Evolutionary conservation across 37 sponge, comb jelly and placozoan species (phyloP).

Genomic region (Halisarca cf. caerulea): DNA sequence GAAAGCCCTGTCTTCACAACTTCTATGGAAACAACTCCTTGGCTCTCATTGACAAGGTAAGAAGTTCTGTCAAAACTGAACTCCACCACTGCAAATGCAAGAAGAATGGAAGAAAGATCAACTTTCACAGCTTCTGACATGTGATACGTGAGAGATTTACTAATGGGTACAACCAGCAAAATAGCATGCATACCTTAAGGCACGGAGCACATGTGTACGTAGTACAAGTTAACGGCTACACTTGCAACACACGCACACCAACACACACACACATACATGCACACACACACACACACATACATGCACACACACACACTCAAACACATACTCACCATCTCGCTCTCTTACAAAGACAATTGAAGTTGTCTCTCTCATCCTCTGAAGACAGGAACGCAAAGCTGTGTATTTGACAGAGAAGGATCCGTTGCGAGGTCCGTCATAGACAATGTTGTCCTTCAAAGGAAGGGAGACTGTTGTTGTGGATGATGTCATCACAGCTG

Average conservation of each 20-base stretch:
- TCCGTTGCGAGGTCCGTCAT: neutral
- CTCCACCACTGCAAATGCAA: neutral
- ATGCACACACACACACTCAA: no score
- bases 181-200: no score
- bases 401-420: neutral
- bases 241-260: no score
- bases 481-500: no score
- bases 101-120: neutral
- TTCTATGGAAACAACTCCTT: neutral
- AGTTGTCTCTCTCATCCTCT: neutral
- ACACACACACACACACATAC: neutral
- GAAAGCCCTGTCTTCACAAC: neutral
- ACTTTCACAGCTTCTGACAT: no score
- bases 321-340: constrained; percentile 1
- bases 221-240: no score
- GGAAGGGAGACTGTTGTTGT: neutral
- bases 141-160: no score
- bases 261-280: no score
- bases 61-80: neutral
- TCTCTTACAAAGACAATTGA: neutral
- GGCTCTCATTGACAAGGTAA: neutral
- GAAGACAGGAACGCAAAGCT: neutral
- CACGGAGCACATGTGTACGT: no score
- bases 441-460: constrained; percentile 1
- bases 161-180: no score